Evolutionary conservation across 2,888 invertebrate species (phyloP).

Genomic region (Stenichneumon culpator): DNA sequence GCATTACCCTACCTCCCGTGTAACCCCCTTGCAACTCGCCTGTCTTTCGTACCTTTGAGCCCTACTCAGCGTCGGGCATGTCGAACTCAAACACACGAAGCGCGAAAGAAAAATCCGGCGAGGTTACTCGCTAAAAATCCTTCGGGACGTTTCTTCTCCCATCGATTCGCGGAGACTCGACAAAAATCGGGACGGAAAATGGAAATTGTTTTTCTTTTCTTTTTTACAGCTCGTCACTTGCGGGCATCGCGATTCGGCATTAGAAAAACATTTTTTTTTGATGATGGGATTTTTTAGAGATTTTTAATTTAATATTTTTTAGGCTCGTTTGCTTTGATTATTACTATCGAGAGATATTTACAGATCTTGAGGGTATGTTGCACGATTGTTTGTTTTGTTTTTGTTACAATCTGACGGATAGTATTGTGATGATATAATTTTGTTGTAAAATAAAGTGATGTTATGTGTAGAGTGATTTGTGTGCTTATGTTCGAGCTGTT

Average conservation of each 20-base stretch:
- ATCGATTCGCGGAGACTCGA: background rate
- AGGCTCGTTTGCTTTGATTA: too few species aligned
- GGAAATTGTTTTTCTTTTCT: background rate
- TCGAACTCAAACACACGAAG: background rate
- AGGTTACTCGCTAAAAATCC: background rate
- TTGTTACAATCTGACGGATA: too few species aligned
- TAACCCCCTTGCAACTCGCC: conserved; percentile 46
- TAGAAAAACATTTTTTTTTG: background rate
- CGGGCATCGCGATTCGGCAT: too few species aligned
- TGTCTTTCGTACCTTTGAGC: conserved; percentile 38
- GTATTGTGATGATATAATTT: too few species aligned
- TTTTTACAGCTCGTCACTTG: background rate
- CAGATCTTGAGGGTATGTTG: too few species aligned
- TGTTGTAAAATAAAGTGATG: too few species aligned
- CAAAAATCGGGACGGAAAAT: background rate
- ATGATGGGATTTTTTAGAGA: too few species aligned
- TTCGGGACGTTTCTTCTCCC: background rate
- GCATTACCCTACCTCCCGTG: conserved; percentile 84
- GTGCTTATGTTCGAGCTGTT: too few species aligned
- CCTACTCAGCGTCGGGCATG: background rate
- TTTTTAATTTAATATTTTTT: too few species aligned
- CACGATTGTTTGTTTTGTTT: too few species aligned
- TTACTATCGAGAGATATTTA: too few species aligned
- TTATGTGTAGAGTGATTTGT: too few species aligned
- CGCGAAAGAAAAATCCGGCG: background rate